Conservation (phyloP, 2,797 vertebrate species). For the Oceanodroma leucorhoa region DNA sequence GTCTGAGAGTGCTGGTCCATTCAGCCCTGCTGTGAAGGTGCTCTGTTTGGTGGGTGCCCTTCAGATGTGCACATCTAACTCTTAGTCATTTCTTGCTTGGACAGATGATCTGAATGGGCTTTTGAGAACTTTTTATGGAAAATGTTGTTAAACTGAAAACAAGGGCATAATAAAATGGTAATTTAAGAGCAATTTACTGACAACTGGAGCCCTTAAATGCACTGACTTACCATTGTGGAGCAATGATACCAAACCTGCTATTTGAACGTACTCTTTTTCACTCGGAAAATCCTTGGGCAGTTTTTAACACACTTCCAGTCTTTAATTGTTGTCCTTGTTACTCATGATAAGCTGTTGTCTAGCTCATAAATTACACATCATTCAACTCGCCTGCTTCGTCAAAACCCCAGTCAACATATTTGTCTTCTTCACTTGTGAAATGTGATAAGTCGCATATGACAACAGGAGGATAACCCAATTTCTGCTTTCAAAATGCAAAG, state of each 20-base stretch:
- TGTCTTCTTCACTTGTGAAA: background rate
- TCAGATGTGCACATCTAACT: background rate
- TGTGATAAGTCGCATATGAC: background rate
- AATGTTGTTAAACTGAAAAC: constrained; percentile 65
- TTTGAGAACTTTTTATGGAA: constrained; percentile 59
- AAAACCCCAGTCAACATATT: background rate
- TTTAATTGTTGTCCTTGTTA: constrained; percentile 45
- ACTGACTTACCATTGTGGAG: background rate
- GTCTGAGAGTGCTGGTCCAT: background rate
- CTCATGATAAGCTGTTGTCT: constrained; percentile 21
- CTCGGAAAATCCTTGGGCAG: background rate
- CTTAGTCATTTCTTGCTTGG: constrained; percentile 24
- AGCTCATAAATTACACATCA: constrained; percentile 11
- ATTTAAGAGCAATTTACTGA: constrained; percentile 63
- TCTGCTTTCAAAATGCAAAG: background rate
- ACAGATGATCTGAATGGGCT: constrained; percentile 56
- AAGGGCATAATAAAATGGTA: constrained; percentile 63
- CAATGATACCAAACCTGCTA: constrained; percentile 5
- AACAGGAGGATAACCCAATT: background rate
- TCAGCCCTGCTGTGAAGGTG: background rate
- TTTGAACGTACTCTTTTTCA: constrained; percentile 29
- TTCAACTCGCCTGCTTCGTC: background rate
- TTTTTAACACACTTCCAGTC: constrained; percentile 1
- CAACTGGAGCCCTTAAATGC: constrained; percentile 41
- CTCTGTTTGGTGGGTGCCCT: background rate